These are phyloP conservation scores for Polypedilum pembai DNA, from an alignment of 1,140 invertebrate genomes.

Conservation along the genomic window DNA sequence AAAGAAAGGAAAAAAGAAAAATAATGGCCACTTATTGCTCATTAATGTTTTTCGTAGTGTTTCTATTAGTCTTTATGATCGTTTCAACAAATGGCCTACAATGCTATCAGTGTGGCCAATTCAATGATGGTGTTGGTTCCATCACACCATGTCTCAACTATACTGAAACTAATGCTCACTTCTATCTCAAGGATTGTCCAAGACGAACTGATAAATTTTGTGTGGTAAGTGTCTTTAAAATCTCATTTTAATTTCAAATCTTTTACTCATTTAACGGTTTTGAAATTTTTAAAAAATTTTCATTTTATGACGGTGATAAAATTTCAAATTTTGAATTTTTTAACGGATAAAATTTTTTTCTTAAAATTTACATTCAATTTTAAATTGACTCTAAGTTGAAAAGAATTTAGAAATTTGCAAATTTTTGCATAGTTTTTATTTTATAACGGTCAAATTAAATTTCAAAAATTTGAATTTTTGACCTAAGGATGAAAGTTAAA, in stretches of 20 bases:
- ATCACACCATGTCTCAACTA: slow-evolving; percentile 72
- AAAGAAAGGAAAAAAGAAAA: neutral
- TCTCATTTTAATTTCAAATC: slow-evolving; percentile 15
- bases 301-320: too few species aligned
- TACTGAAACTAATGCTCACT: slow-evolving; percentile 51
- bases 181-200: slow-evolving; percentile 58
- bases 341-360: too few species aligned
- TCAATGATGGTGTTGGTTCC: slow-evolving; percentile 71
- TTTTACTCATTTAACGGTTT: slow-evolving; percentile 31
- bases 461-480: too few species aligned
- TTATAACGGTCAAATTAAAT: too few species aligned
- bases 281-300: neutral
- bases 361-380: too few species aligned
- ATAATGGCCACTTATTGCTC: slow-evolving; percentile 21
- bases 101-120: slow-evolving; percentile 69
- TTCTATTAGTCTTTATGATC: slow-evolving; percentile 25
- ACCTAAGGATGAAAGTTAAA: too few species aligned
- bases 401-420: too few species aligned
- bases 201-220: slow-evolving; percentile 54
- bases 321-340: too few species aligned
- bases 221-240: slow-evolving; percentile 60
- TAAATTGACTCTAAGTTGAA: too few species aligned
- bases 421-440: too few species aligned
- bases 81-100: slow-evolving; percentile 46
- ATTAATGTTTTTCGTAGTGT: slow-evolving; percentile 8